Base-by-base conservation (phyloP, 1,140 invertebrate species). In the Formica exsecta region DNA sequence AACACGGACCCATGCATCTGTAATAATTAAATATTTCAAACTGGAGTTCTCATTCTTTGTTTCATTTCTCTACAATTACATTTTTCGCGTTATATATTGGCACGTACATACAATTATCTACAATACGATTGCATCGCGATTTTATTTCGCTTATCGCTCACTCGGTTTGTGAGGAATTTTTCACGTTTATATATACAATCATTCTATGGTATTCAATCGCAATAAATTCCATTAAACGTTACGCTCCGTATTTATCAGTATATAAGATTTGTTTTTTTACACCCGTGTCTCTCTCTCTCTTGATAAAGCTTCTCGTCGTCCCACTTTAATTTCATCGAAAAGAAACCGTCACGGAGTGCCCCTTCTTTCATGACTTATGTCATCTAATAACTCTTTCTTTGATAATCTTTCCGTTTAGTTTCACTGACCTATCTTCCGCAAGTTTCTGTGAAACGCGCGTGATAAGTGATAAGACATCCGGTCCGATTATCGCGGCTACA, bases 391-490 rank as follows among this genome's bases (percentile, higher is more conserved):
- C n/a, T 83, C 54, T 64, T 61, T 29, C n/a, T 44, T 25, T 19
- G 25, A 19, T 73, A 68, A 71, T 62, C 83, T 76, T 65, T 41
- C n/a, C n/a, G 51, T n/a, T 54, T 44, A 71, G 44, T 65, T 19
- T 32, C 32, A 74, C 54, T 89, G 87, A 86, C 59, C 77, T 74
- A 77, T 87, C 73, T 57, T 61, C 65, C 5, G 6, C 70, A 68
- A 57, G 65, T 41, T 70, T 38, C 11, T 13, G 74, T 54, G 48
- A 36, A 38, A 36, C 2, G 36, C 8, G 29, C 44, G 44, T 32
- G 73, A 89, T 83, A 77, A 89, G 44, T 32, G 73, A 89, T 83
- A 77, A 89, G 25, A 11, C n/a, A 5, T 19, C 25, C 16, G 13
- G 62, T 19, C 44, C 70, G 57, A 29, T 87, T 83, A 74, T 89